Evolutionary conservation across 2,888 invertebrate species (phyloP), one percentile per base, ranked within the genome.

Genomic region (Trachelus stipa): DNA sequence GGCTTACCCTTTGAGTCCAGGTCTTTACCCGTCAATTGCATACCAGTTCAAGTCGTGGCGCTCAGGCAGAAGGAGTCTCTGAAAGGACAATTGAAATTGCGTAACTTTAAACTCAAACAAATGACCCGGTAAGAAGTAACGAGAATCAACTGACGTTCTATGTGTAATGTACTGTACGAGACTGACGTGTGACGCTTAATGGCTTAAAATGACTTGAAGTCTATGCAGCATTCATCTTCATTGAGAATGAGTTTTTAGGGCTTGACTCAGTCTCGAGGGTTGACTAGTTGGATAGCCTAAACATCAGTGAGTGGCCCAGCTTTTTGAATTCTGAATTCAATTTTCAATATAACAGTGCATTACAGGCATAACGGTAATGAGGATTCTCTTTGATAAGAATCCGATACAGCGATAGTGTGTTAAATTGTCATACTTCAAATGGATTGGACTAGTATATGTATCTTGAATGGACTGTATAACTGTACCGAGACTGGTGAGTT

Each of bases 101-200:
- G 76, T 85, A 89, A 89, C 87, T 87, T 88, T 85, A 79, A 86
- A 88, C 87, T 88, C 87, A 86, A 88, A 89, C 86, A 89, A 87
- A 86, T 83, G 85, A 87, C 86, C 87, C 87, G 86, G 86, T 85
- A 88, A 88, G 88, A 85, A 87, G 88, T 87, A 86, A 78, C 76
- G 68, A 85, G 87, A 88, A 83, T 86, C 86, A 85, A 83, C 82
- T 81, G 83, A 79, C 81, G 34, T 73, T 79, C 68, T 73, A 75
- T 34, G 73, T 69, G 23, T 68, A 71, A 34, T 33, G 31, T 77
- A 78, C 76, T 78, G 79, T 78, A 77, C 79, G 68, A 78, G 79
- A 76, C 77, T 40, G 69, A 74, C 68, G 74, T 74, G 56, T 56
- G 71, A 71, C 31, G 71, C 9, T 33, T 71, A 71, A 75, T 71